phyloP scores from a whole-genome alignment of 2,797 vertebrate genomes.

The Tinamus major region DNA sequence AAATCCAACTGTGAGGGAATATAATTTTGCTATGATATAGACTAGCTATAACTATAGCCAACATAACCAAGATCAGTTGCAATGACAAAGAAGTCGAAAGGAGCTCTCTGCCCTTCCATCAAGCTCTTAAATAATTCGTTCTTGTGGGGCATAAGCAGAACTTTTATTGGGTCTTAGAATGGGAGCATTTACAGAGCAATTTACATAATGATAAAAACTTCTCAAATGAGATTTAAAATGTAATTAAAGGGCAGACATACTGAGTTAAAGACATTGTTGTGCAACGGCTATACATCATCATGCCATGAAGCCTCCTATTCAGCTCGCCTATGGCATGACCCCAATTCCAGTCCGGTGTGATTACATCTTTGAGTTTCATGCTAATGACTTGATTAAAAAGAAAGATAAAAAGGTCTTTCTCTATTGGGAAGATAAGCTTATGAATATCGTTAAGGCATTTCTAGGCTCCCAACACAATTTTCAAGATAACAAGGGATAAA shows the following conservation, averaged over 20 bases:
- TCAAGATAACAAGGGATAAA: slow-evolving; percentile 62
- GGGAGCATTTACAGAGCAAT: slow-evolving; percentile 84
- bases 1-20: not conserved
- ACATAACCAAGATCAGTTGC: not conserved
- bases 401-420: slow-evolving; percentile 74
- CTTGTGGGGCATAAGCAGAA: slow-evolving; percentile 44
- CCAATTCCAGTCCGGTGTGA: slow-evolving; percentile 78
- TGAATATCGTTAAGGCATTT: slow-evolving; percentile 74
- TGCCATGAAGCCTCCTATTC: slow-evolving; percentile 71
- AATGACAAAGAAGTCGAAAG: not conserved
- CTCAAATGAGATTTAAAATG: slow-evolving; percentile 76
- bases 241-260: slow-evolving; percentile 77
- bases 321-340: slow-evolving; percentile 75
- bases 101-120: not conserved
- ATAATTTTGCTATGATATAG: not conserved
- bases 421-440: slow-evolving; percentile 73
- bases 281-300: slow-evolving; percentile 73
- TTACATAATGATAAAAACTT: slow-evolving; percentile 77
- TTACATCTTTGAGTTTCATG: slow-evolving; percentile 78
- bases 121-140: slow-evolving; percentile 54
- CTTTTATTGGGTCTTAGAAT: slow-evolving; percentile 73
- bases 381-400: slow-evolving; percentile 78
- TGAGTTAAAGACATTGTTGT: slow-evolving; percentile 67
- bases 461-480: slow-evolving; percentile 49
- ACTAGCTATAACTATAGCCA: not conserved